Evolutionary conservation across 2,797 vertebrate genomes (phyloP).

Genomic region (Merluccius polli): DNA sequence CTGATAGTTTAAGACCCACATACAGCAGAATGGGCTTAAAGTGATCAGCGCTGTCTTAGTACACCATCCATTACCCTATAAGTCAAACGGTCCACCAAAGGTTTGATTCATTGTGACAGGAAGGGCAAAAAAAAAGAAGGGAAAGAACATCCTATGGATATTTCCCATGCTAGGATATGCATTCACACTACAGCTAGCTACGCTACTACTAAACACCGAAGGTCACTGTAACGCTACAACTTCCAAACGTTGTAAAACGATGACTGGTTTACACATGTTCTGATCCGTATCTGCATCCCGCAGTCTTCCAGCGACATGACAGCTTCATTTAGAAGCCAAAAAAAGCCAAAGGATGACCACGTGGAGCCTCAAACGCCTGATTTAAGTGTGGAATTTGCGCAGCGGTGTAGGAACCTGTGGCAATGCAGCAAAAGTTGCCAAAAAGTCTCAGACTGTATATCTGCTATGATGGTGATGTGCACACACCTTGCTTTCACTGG

Average conservation of each 20-base stretch:
- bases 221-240: background rate
- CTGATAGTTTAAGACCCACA: constrained; percentile 44
- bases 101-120: constrained; percentile 37
- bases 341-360: constrained; percentile 4
- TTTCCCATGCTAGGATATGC: background rate
- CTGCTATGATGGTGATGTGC: constrained; percentile 40
- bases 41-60: constrained; percentile 46
- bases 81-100: constrained; percentile 28
- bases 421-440: constrained; percentile 35
- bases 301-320: constrained; percentile 25
- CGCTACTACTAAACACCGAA: background rate
- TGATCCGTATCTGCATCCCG: background rate
- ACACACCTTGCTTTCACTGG: constrained; percentile 31
- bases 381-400: constrained; percentile 47
- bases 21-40: constrained; percentile 48
- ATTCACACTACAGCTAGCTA: background rate
- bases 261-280: constrained; percentile 8
- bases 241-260: background rate
- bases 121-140: background rate
- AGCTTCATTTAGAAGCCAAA: constrained; percentile 32
- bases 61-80: constrained; percentile 33
- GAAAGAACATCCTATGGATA: background rate
- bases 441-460: constrained; percentile 50
- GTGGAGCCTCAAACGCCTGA: constrained; percentile 32
- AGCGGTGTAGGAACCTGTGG: constrained; percentile 45